Evolutionary conservation across 1,140 invertebrate genomes (phyloP).

Genomic region (Bicyclus anynana): DNA sequence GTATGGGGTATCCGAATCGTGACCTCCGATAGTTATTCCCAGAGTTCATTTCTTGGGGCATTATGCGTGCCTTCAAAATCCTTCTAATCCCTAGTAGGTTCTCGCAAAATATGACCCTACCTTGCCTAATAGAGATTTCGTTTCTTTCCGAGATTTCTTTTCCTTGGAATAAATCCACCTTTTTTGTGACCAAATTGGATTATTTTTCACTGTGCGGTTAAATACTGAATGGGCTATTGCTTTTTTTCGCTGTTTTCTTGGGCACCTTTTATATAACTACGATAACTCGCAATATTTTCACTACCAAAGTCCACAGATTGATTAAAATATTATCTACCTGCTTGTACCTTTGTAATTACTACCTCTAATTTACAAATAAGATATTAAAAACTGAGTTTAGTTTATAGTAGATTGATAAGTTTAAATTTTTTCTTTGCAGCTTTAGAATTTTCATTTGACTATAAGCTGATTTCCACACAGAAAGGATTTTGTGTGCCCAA

Average conservation of each 20-base stretch:
- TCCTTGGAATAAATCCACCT: constrained; percentile 28
- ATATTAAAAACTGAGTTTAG: no score
- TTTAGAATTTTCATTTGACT: no score
- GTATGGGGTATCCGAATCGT: constrained; percentile 26
- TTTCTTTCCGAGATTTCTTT: constrained; percentile 26
- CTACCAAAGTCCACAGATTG: no score
- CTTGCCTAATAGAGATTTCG: constrained; percentile 32
- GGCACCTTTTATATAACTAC: constrained; percentile 35
- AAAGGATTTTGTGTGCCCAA: no score
- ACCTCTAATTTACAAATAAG: no score
- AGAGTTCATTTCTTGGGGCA: constrained; percentile 26
- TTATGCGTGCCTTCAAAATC: constrained; percentile 32
- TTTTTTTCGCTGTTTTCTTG: constrained; percentile 21
- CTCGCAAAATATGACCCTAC: constrained; percentile 30
- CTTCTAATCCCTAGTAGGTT: constrained; percentile 33
- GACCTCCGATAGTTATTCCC: constrained; percentile 28
- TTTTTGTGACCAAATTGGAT: constrained; percentile 35
- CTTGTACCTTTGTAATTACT: no score
- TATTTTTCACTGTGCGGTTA: constrained; percentile 33
- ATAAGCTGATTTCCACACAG: no score
- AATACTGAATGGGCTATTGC: constrained; percentile 32
- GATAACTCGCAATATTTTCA: constrained; percentile 32
- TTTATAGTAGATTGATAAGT: no score
- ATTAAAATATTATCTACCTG: no score
- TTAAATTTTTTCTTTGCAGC: no score